Evolutionary conservation across 2,113 vertebrate genomes (phyloP).

Genomic region (Brachyhypopomus occidentalis): DNA sequence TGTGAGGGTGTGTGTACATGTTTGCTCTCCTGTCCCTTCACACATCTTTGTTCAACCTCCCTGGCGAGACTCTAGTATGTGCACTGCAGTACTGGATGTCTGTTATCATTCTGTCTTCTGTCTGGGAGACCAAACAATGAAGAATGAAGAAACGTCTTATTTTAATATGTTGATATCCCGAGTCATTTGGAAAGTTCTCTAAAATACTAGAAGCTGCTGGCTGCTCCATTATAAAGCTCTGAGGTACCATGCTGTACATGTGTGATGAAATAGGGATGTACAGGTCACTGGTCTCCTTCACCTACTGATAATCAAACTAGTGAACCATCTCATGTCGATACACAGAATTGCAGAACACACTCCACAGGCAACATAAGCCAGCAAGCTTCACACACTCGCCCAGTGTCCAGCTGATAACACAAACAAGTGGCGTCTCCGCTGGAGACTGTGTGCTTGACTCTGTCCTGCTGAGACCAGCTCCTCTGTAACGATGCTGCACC

Average conservation of each 20-base stretch:
- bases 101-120: constrained; percentile 29
- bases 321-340: not conserved
- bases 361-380: not conserved
- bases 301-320: constrained; percentile 13
- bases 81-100: constrained; percentile 10
- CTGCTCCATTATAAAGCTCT: not conserved
- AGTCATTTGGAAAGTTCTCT: not conserved
- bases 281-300: not conserved
- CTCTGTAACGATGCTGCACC: too few relatives aligned
- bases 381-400: too few relatives aligned
- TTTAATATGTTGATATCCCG: too few relatives aligned
- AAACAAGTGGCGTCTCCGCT: too few relatives aligned
- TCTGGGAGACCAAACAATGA: constrained; percentile 14
- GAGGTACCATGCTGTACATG: not conserved
- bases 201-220: not conserved
- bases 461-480: too few relatives aligned
- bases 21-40: not conserved
- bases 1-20: not conserved
- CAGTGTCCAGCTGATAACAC: too few relatives aligned
- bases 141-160: not conserved
- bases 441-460: too few relatives aligned
- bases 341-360: not conserved
- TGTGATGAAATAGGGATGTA: constrained; percentile 31
- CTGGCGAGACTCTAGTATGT: not conserved
- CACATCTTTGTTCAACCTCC: not conserved